phyloP scores from a whole-genome alignment of 1,140 invertebrate genomes.

The Aphelinus atriplicis region DNA sequence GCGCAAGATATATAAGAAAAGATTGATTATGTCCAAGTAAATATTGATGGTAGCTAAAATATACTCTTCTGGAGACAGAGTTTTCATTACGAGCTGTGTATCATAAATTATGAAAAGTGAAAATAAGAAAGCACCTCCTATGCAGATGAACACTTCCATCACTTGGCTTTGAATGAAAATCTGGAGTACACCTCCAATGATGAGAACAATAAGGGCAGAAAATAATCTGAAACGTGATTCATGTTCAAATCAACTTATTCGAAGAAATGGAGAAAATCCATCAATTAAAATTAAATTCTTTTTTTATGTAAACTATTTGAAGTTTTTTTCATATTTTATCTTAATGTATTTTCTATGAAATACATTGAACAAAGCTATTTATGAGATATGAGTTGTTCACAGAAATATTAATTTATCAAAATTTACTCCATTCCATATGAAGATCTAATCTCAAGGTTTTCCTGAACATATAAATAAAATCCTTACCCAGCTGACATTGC shows the following conservation, averaged over 20 bases:
- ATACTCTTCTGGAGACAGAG: conserved; percentile 80
- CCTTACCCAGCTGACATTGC: conserved; percentile 78
- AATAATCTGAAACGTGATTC: conserved; percentile 71
- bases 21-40: conserved; percentile 88
- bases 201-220: conserved; percentile 74
- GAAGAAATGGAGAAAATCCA: neutral
- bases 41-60: conserved; percentile 83
- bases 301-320: too few relatives aligned
- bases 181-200: conserved; percentile 79
- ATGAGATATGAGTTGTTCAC: too few relatives aligned
- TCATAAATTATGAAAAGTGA: conserved; percentile 77
- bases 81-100: conserved; percentile 75
- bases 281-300: too few relatives aligned
- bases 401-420: too few relatives aligned
- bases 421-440: too few relatives aligned
- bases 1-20: conserved; percentile 85
- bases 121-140: conserved; percentile 81
- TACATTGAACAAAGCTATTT: too few relatives aligned
- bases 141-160: conserved; percentile 74
- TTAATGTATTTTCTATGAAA: too few relatives aligned
- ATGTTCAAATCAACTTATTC: too few relatives aligned
- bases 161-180: conserved; percentile 75
- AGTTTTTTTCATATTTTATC: too few relatives aligned
- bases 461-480: too few relatives aligned
- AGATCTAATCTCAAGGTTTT: too few relatives aligned